Conservation (phyloP, 2,113 vertebrate species). For the Osmerus eperlanus region DNA sequence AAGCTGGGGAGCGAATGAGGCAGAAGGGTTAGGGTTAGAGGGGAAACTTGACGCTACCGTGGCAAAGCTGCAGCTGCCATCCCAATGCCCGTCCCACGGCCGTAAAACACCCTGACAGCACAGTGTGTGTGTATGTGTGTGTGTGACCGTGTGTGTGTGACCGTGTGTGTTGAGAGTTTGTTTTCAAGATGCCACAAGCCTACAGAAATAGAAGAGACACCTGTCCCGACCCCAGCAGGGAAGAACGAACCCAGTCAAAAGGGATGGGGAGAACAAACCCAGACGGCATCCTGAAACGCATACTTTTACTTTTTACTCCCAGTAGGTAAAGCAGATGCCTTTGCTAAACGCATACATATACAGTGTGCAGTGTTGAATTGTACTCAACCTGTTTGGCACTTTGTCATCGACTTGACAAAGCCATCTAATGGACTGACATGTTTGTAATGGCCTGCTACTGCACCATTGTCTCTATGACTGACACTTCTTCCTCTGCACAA, state of each 20-base stretch:
- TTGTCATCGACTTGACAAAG: too few relatives aligned
- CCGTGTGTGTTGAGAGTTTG: slow-evolving; percentile 43
- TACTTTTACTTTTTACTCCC: too few relatives aligned
- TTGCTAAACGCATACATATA: too few relatives aligned
- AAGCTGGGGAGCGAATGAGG: slow-evolving; percentile 89
- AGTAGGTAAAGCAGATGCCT: too few relatives aligned
- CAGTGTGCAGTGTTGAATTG: too few relatives aligned
- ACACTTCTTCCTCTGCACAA: too few relatives aligned
- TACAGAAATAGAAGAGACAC: slow-evolving; percentile 75
- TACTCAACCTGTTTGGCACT: too few relatives aligned
- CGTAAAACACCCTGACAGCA: slow-evolving; percentile 80
- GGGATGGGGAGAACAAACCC: slow-evolving; percentile 23
- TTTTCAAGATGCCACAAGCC: slow-evolving; percentile 64
- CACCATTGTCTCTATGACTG: too few relatives aligned
- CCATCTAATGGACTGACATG: too few relatives aligned
- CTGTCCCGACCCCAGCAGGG: slow-evolving; percentile 61
- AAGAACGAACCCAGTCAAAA: slow-evolving; percentile 22
- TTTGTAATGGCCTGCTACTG: too few relatives aligned
- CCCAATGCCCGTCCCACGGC: slow-evolving; percentile 76
- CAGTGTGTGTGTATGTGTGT: slow-evolving; percentile 28
- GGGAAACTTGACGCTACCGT: slow-evolving; percentile 79
- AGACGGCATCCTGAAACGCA: too few relatives aligned
- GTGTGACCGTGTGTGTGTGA: slow-evolving; percentile 10
- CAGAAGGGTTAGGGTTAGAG: slow-evolving; percentile 57
- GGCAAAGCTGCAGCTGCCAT: slow-evolving; percentile 83